Percentiles rank a stretch among this genome's conserved stretches.
Evolutionary conservation across 2,888 invertebrate genomes (phyloP).

Genomic region (Drosophila pseudotakahashii): DNA sequence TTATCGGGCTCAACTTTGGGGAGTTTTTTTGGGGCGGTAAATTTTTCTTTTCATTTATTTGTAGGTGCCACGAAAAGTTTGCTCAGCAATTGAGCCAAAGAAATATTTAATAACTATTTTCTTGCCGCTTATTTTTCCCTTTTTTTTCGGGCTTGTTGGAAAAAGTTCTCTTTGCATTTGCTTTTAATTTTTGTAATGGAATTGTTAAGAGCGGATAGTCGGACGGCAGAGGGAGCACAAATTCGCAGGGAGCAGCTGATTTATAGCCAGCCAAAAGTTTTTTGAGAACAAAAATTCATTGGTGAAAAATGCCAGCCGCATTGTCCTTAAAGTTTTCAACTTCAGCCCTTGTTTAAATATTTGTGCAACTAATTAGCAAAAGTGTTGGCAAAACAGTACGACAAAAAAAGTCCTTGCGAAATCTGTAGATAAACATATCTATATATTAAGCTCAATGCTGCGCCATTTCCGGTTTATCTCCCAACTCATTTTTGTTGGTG

Average conservation of each 20-base stretch:
- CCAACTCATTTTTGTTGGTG: slow-evolving; percentile 33
- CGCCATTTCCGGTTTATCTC: slow-evolving; percentile 76
- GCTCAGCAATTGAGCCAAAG: slow-evolving; percentile 65
- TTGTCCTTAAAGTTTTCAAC: slow-evolving; percentile 60
- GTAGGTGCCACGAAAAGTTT: slow-evolving; percentile 65
- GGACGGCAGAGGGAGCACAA: background rate
- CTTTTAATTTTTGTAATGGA: slow-evolving; percentile 77
- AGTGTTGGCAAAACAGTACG: slow-evolving; percentile 60
- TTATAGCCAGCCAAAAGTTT: slow-evolving; percentile 58
- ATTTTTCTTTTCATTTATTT: slow-evolving; percentile 38
- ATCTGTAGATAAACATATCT: slow-evolving; percentile 27
- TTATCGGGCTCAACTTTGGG: slow-evolving; percentile 23
- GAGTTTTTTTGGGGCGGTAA: slow-evolving; percentile 28
- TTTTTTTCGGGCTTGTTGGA: slow-evolving; percentile 15
- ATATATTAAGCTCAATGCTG: slow-evolving; percentile 54
- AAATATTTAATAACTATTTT: slow-evolving; percentile 74
- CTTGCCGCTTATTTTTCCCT: slow-evolving; percentile 17
- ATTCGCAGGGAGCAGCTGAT: slow-evolving; percentile 44
- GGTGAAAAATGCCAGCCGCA: slow-evolving; percentile 41
- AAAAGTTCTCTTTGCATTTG: slow-evolving; percentile 61
- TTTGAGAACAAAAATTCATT: slow-evolving; percentile 25
- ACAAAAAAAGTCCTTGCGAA: background rate
- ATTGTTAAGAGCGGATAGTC: slow-evolving; percentile 56
- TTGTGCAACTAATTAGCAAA: slow-evolving; percentile 70
- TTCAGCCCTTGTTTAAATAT: slow-evolving; percentile 64